phyloP scores from a whole-genome alignment of 2,888 invertebrate species.

The Lasioglossum zephyrum region DNA sequence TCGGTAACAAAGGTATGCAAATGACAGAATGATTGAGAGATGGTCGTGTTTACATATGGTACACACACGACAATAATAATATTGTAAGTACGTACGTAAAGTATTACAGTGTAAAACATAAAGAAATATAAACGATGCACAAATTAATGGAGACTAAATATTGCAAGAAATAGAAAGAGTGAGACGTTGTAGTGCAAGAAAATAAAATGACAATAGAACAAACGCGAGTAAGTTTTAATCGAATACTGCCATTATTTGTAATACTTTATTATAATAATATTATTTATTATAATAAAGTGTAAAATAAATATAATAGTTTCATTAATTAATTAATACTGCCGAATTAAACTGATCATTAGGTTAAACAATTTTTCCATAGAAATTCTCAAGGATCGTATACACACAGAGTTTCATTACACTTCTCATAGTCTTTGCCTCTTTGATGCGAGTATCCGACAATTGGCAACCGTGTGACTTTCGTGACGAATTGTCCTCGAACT shows the following conservation, averaged over 20 bases:
- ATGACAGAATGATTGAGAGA: neutral
- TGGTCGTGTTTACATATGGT: neutral
- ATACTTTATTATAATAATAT: no score
- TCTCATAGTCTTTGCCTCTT: neutral
- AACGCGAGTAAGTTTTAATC: neutral
- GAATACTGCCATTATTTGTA: no score
- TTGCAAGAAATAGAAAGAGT: no score
- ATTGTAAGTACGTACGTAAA: neutral
- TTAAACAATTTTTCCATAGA: no score
- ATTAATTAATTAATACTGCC: no score
- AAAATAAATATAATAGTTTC: no score
- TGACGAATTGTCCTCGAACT: neutral
- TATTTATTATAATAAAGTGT: no score
- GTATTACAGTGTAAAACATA: neutral
- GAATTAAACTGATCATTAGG: no score
- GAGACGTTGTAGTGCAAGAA: no score
- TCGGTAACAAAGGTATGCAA: neutral
- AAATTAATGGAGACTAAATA: neutral
- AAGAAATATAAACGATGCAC: neutral
- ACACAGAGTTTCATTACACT: no score
- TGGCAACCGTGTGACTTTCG: neutral
- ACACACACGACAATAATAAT: neutral
- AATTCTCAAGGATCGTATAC: no score
- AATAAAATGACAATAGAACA: neutral
- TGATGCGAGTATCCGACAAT: neutral